phyloP scores from a whole-genome alignment of 1,140 invertebrate genomes.

The Bombus turneri region DNA sequence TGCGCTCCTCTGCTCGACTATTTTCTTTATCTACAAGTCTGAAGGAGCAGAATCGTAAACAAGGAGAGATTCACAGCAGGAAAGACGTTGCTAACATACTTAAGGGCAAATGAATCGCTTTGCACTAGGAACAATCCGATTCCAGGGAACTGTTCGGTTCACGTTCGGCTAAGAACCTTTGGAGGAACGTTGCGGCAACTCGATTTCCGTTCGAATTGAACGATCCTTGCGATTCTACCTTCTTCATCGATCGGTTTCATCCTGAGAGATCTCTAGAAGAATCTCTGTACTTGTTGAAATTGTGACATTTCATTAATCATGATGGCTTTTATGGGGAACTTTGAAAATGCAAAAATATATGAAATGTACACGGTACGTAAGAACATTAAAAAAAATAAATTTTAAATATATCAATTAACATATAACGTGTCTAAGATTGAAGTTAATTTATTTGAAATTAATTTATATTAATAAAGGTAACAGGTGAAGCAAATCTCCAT shows the following conservation, averaged over 20 bases:
- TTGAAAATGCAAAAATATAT: too few species aligned
- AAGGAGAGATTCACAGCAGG: neutral
- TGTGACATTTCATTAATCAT: neutral
- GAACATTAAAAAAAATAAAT: too few species aligned
- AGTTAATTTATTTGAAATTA: too few species aligned
- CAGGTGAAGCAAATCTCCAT: too few species aligned
- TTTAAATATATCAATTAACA: too few species aligned
- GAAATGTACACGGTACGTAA: too few species aligned
- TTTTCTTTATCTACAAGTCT: slow-evolving; percentile 22
- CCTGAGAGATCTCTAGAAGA: neutral
- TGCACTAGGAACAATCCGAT: slow-evolving; percentile 15
- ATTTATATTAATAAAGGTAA: too few species aligned
- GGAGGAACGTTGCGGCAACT: neutral
- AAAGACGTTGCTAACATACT: slow-evolving; percentile 17
- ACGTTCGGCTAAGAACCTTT: neutral
- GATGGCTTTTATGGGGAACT: neutral
- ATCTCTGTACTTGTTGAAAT: neutral
- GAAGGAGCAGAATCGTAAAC: slow-evolving; percentile 19
- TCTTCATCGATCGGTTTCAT: neutral
- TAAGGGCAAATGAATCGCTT: slow-evolving; percentile 39
- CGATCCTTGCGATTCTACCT: neutral
- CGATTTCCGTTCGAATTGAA: slow-evolving; percentile 1
- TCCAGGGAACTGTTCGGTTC: neutral
- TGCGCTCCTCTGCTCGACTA: slow-evolving; percentile 10
- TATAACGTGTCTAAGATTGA: too few species aligned